These are phyloP conservation scores for Syngnathus scovelli DNA, from an alignment of 2,113 vertebrate genomes.

Conservation along the genomic window DNA sequence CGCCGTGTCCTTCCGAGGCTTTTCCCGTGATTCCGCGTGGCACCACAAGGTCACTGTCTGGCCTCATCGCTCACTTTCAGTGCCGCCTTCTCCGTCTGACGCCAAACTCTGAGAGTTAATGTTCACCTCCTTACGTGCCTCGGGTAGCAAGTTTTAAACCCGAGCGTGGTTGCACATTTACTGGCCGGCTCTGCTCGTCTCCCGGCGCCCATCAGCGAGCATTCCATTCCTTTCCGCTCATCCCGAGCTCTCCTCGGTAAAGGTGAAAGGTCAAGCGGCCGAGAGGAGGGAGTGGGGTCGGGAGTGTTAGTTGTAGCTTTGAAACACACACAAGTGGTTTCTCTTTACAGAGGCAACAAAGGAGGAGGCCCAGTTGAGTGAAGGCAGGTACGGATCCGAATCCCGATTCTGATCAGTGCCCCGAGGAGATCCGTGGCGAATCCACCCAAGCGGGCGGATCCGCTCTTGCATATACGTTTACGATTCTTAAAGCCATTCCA, in stretches of 20 bases:
- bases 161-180: slow-evolving; percentile 35
- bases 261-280: slow-evolving; percentile 45
- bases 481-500: too few species aligned
- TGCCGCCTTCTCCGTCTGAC: slow-evolving; percentile 10
- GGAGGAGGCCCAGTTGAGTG: background rate
- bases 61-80: slow-evolving; percentile 6
- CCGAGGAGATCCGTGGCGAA: slow-evolving; percentile 15
- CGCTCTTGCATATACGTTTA: background rate
- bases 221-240: slow-evolving; percentile 44
- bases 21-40: slow-evolving; percentile 30
- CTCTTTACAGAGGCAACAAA: background rate
- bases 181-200: background rate
- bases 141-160: background rate
- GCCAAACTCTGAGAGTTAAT: slow-evolving; percentile 14
- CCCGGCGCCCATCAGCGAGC: slow-evolving; percentile 14
- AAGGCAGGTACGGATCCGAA: background rate
- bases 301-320: slow-evolving; percentile 19
- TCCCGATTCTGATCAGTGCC: slow-evolving; percentile 27
- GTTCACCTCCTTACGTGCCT: background rate
- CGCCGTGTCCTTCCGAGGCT: slow-evolving; percentile 18
- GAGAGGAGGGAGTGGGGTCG: slow-evolving; percentile 6
- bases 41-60: slow-evolving; percentile 26
- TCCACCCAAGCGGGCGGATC: slow-evolving; percentile 27
- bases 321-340: background rate
- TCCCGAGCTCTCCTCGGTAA: slow-evolving; percentile 32